Conservation (phyloP, 2,113 vertebrate species). For the Dromaius novaehollandiae region DNA sequence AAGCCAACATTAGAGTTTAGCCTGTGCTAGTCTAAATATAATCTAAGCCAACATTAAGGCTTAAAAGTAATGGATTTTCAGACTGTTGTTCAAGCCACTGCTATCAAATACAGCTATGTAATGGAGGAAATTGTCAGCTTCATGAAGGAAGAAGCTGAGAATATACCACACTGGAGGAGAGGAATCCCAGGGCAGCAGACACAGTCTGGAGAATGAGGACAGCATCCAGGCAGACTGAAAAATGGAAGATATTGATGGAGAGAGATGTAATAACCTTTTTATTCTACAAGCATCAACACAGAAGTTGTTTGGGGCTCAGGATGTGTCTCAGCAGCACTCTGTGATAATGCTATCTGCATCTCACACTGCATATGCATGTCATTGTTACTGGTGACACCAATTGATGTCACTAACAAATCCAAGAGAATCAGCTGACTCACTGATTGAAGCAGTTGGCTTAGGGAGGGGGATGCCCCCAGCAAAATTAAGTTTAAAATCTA, state of each 20-base stretch:
- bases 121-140: too few relatives aligned
- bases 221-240: slow-evolving; percentile 79
- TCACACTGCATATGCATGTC: background rate
- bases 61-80: background rate
- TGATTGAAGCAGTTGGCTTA: background rate
- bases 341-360: background rate
- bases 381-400: background rate
- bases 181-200: slow-evolving; percentile 73
- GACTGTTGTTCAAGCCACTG: background rate
- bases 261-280: background rate
- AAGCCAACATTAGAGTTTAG: background rate
- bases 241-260: background rate
- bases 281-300: background rate
- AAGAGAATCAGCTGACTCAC: background rate
- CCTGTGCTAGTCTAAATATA: background rate
- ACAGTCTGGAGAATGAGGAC: slow-evolving; percentile 79
- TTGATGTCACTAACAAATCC: background rate
- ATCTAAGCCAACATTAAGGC: background rate
- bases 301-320: background rate
- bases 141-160: too few relatives aligned
- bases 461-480: background rate
- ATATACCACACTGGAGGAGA: slow-evolving; percentile 73
- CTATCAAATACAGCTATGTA: background rate
- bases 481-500: background rate
- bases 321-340: background rate